These are phyloP conservation scores for Polypterus senegalus DNA, from an alignment of 2,113 vertebrate genomes.

Conservation along the genomic window DNA sequence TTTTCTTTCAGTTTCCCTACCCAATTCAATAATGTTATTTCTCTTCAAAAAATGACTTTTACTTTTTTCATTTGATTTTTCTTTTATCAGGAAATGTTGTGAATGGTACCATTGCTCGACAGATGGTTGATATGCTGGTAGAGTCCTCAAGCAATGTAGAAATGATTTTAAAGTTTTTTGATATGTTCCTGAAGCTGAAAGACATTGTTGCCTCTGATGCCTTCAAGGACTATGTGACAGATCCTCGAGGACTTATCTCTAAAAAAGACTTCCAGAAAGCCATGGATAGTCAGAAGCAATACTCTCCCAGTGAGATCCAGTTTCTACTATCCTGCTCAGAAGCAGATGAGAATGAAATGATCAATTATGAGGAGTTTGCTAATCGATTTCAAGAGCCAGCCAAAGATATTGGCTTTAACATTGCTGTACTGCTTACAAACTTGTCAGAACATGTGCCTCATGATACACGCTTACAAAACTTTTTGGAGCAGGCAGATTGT, in stretches of 20 bases:
- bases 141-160: slow-evolving; percentile 95
- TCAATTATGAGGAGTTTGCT: slow-evolving; percentile 83
- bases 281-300: slow-evolving; percentile 97
- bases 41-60: too few species aligned
- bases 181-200: slow-evolving; percentile 95
- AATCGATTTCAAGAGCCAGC: slow-evolving; percentile 86
- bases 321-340: slow-evolving; percentile 93
- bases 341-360: slow-evolving; percentile 94
- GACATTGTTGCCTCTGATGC: slow-evolving; percentile 90
- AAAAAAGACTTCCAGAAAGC: slow-evolving; percentile 97
- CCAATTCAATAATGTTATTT: too few species aligned
- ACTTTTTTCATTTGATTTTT: background rate
- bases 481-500: slow-evolving; percentile 75
- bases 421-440: slow-evolving; percentile 85
- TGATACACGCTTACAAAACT: slow-evolving; percentile 74
- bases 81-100: slow-evolving; percentile 71
- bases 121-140: slow-evolving; percentile 98
- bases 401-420: slow-evolving; percentile 92
- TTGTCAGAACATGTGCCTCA: slow-evolving; percentile 87
- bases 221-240: slow-evolving; percentile 78
- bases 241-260: slow-evolving; percentile 88
- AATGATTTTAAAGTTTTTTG: slow-evolving; percentile 97
- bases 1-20: too few species aligned
- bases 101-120: slow-evolving; percentile 84
- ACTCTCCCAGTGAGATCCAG: slow-evolving; percentile 75